Conservation (phyloP, 2,888 invertebrate species). For the Mermis nigrescens region DNA sequence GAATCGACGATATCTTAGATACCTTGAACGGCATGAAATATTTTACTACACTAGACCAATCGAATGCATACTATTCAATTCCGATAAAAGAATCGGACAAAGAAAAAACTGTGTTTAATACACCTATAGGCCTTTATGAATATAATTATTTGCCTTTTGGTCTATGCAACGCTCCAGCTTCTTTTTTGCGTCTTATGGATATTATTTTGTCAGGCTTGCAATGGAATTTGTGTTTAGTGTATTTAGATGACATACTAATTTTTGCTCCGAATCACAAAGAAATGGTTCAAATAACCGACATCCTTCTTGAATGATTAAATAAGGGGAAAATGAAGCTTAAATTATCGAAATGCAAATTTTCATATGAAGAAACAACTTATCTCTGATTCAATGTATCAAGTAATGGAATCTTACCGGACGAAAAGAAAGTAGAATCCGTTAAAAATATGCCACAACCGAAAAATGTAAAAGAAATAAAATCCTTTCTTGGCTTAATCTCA, state of each 20-base stretch:
- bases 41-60: neutral
- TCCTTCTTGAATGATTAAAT: neutral
- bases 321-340: neutral
- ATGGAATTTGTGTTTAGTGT: conserved; percentile 17
- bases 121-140: conserved; percentile 17
- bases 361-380: neutral
- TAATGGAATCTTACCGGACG: neutral
- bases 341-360: neutral
- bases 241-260: conserved; percentile 19
- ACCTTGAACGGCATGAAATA: neutral
- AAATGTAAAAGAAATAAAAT: neutral
- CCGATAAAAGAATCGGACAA: conserved; percentile 13
- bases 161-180: conserved; percentile 16
- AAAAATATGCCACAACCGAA: neutral
- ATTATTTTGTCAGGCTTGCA: conserved; percentile 14
- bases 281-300: neutral
- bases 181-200: conserved; percentile 20
- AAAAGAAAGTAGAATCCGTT: neutral
- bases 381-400: neutral
- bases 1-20: neutral
- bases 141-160: conserved; percentile 14
- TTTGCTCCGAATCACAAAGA: neutral
- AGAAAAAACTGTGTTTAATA: conserved; percentile 19
- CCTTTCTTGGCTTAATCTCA: neutral
- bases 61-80: conserved; percentile 15